These are phyloP conservation scores for Aplysina aerophoba DNA, from an alignment of 37 sponge, comb jelly and placozoan genomes.

Conservation along the genomic window DNA sequence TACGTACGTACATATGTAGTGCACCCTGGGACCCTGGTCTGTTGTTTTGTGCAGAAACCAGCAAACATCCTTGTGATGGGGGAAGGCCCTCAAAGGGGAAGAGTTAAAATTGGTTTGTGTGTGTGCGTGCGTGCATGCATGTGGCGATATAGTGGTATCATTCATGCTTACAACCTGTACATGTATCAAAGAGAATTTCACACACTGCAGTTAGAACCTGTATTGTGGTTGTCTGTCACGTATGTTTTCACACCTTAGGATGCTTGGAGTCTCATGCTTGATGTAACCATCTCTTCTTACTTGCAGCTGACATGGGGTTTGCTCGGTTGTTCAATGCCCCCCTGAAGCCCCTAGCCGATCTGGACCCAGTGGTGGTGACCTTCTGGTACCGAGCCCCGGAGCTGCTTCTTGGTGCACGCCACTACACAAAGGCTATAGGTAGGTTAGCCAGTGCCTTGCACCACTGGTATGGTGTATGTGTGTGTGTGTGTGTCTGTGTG, in stretches of 20 bases:
- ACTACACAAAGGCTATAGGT: slow-evolving; percentile 99
- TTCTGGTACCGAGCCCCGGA: slow-evolving; percentile 99
- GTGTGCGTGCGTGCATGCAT: not conserved
- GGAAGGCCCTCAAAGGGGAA: slow-evolving; percentile 87
- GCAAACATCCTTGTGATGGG: slow-evolving; percentile 99
- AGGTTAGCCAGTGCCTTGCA: not conserved
- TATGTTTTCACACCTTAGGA: too few species aligned
- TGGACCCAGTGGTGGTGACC: slow-evolving; percentile 99
- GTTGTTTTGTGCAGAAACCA: slow-evolving; percentile 74
- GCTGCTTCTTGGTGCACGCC: slow-evolving; percentile 92
- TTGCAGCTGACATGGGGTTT: slow-evolving; percentile 98
- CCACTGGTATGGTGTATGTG: not conserved
- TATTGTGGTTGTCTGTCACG: too few species aligned
- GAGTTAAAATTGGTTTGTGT: slow-evolving; percentile 86
- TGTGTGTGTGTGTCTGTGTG: not conserved
- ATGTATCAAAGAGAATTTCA: too few species aligned
- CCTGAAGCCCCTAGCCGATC: slow-evolving; percentile 96
- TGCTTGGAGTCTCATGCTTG: too few species aligned
- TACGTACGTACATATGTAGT: too few species aligned
- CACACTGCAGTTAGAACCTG: too few species aligned
- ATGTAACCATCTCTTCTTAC: too few species aligned
- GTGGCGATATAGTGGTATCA: not conserved
- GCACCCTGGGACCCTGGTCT: too few species aligned
- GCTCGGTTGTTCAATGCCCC: slow-evolving; percentile 95
- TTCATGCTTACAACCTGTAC: not conserved